Conservation (phyloP, 2,797 vertebrate genomes). For the Enteromius paludinosus region DNA sequence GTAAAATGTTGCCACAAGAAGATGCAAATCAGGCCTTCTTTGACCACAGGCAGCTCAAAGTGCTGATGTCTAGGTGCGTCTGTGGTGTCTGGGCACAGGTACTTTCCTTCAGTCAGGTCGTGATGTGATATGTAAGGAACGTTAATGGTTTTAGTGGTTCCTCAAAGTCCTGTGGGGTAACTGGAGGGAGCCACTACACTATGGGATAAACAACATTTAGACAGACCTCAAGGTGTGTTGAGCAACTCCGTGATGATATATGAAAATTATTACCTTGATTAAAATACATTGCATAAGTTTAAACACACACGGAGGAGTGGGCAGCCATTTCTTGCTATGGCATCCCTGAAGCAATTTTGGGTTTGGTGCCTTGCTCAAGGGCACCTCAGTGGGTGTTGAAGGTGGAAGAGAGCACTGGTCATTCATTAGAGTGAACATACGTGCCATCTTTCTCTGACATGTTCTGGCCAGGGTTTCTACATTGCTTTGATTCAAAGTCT, state of each 20-base stretch:
- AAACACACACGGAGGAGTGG: not conserved
- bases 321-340: not conserved
- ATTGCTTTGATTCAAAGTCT: too few relatives aligned
- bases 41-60: slow-evolving; percentile 49
- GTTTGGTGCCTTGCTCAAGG: not conserved
- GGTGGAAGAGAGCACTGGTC: not conserved
- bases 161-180: not conserved
- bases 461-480: too few relatives aligned
- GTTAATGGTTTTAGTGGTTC: slow-evolving; percentile 12
- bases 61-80: slow-evolving; percentile 31
- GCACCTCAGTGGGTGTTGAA: not conserved
- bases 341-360: not conserved
- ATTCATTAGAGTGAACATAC: not conserved
- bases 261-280: not conserved
- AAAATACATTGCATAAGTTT: not conserved
- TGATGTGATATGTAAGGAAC: slow-evolving; percentile 17
- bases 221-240: slow-evolving; percentile 9
- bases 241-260: not conserved
- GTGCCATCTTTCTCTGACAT: too few relatives aligned
- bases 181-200: not conserved
- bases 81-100: slow-evolving; percentile 41
- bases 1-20: slow-evolving; percentile 22
- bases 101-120: not conserved
- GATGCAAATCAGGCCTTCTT: not conserved
- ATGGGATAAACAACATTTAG: not conserved